Conservation (phyloP, 2,888 invertebrate species). For the Ecliptopera silaceata region DNA sequence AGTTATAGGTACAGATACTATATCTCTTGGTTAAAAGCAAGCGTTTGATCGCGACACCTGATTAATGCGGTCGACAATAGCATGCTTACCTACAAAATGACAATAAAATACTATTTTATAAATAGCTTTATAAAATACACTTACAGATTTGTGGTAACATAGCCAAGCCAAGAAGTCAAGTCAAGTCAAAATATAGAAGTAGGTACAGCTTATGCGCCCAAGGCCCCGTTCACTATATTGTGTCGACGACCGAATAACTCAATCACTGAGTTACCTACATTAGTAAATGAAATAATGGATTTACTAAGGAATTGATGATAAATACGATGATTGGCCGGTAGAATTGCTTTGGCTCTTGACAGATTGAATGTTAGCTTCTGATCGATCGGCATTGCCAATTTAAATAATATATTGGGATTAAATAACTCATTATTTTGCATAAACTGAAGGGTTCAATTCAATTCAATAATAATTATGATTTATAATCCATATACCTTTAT, state of each 20-base stretch:
- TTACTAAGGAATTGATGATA: constrained; percentile 8
- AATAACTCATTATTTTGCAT: too few relatives aligned
- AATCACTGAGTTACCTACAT: constrained; percentile 4
- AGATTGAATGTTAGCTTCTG: constrained; percentile 10
- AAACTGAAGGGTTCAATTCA: not conserved
- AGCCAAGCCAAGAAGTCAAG: too few relatives aligned
- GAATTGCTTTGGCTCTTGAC: constrained; percentile 3
- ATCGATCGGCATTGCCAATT: constrained; percentile 1
- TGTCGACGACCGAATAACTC: constrained; percentile 8
- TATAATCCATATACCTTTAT: too few relatives aligned
- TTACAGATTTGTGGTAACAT: too few relatives aligned
- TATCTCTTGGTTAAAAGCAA: too few relatives aligned
- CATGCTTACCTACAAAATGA: too few relatives aligned
- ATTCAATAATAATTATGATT: not conserved
- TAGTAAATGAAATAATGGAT: constrained; percentile 25
- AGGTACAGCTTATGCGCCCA: constrained; percentile 57
- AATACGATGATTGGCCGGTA: constrained; percentile 4
- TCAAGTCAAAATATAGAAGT: too few relatives aligned
- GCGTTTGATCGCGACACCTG: too few relatives aligned
- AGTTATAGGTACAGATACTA: too few relatives aligned
- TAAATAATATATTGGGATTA: not conserved
- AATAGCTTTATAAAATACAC: too few relatives aligned
- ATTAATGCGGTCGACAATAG: too few relatives aligned
- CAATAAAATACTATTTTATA: too few relatives aligned
- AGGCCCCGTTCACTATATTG: constrained; percentile 39